These are phyloP conservation scores for Cistogaster globosa DNA, from an alignment of 2,888 invertebrate species.

Conservation along the genomic window DNA sequence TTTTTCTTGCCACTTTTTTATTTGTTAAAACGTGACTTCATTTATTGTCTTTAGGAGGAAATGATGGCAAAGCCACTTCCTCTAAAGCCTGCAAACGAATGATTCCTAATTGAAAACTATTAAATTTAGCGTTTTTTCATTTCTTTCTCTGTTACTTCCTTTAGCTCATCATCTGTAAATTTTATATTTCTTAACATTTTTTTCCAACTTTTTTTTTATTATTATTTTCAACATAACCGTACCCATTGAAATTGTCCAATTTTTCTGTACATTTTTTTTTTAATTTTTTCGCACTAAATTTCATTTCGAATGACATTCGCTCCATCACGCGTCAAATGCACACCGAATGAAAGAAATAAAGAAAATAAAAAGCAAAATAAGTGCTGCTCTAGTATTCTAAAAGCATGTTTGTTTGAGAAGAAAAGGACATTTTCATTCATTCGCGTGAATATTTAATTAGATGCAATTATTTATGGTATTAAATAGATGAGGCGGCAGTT, in stretches of 20 bases:
- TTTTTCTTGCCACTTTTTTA: slow-evolving; percentile 45
- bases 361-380: slow-evolving; percentile 62
- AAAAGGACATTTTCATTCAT: slow-evolving; percentile 81
- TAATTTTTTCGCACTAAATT: slow-evolving; percentile 77
- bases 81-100: slow-evolving; percentile 80
- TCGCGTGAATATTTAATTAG: slow-evolving; percentile 82
- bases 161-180: slow-evolving; percentile 65
- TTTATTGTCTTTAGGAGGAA: slow-evolving; percentile 77
- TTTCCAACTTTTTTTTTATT: slow-evolving; percentile 58
- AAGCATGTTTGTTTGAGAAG: slow-evolving; percentile 63
- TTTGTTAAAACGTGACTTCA: slow-evolving; percentile 80
- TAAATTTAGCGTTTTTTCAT: slow-evolving; percentile 76
- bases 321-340: slow-evolving; percentile 82
- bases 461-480: slow-evolving; percentile 83
- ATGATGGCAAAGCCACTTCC: slow-evolving; percentile 71
- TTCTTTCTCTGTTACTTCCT: slow-evolving; percentile 64
- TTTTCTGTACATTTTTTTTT: slow-evolving; percentile 63
- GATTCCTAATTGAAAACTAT: slow-evolving; percentile 82
- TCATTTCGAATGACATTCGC: slow-evolving; percentile 83
- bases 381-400: slow-evolving; percentile 62
- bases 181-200: slow-evolving; percentile 70
- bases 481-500: slow-evolving; percentile 82
- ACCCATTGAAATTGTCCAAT: slow-evolving; percentile 72
- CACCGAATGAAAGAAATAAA: slow-evolving; percentile 72
- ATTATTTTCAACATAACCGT: slow-evolving; percentile 60